Conservation (phyloP, 2,113 vertebrate genomes). For the Tapirus terrestris region DNA sequence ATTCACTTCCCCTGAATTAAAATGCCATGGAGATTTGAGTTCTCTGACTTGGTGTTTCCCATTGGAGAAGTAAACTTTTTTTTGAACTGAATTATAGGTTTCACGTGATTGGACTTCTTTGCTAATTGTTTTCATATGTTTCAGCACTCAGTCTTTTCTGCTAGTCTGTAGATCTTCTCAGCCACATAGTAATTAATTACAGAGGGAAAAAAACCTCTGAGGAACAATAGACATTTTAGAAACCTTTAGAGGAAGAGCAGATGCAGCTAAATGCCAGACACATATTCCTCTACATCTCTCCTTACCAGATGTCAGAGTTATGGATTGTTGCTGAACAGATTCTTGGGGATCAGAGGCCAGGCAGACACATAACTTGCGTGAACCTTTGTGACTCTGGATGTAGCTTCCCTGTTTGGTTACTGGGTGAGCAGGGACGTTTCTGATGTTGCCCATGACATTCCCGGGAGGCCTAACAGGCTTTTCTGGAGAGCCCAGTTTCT, state of each 20-base stretch:
- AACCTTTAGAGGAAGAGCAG: constrained; percentile 69
- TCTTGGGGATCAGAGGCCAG: neutral
- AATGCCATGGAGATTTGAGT: constrained; percentile 71
- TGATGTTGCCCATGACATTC: neutral
- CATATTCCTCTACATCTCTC: neutral
- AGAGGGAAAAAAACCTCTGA: constrained; percentile 54
- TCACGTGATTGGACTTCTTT: constrained; percentile 71
- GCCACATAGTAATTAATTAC: constrained; percentile 81
- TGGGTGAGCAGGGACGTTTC: neutral
- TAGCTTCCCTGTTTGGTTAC: neutral
- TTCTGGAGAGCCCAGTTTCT: constrained; percentile 65
- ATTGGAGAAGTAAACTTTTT: constrained; percentile 73
- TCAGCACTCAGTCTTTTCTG: constrained; percentile 65
- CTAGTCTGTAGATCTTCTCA: constrained; percentile 75
- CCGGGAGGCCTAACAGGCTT: constrained; percentile 48
- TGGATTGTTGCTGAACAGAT: neutral
- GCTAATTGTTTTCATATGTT: constrained; percentile 82
- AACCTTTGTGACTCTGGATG: neutral
- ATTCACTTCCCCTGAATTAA: constrained; percentile 76
- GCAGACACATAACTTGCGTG: neutral
- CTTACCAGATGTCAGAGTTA: neutral
- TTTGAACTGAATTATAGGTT: constrained; percentile 75
- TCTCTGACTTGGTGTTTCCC: constrained; percentile 70
- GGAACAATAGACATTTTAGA: constrained; percentile 77
- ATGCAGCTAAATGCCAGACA: constrained; percentile 36